A percentile compares a stretch with the other conserved stretches of the same genome.
Conservation (phyloP, 2,797 vertebrate genomes). For the Micromesistius poutassou region DNA sequence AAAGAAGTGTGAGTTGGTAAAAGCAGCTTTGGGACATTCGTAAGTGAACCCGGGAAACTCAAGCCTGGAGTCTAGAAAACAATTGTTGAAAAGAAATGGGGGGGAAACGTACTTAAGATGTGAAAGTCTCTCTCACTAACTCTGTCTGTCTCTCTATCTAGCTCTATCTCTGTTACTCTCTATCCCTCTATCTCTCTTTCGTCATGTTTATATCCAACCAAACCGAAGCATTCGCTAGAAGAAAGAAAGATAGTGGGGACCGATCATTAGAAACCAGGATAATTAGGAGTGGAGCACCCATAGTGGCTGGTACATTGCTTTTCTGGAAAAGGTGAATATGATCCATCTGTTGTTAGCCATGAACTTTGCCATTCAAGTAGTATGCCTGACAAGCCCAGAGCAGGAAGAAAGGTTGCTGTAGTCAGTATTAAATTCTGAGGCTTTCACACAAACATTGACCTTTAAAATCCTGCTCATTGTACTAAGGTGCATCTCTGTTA, state of each 20-base stretch:
- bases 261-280: slow-evolving; percentile 11
- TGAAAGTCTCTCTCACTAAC: no score
- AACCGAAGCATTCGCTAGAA: not conserved
- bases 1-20: not conserved
- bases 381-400: slow-evolving; percentile 34
- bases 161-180: not conserved
- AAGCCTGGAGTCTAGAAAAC: not conserved
- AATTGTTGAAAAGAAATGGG: not conserved
- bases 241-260: slow-evolving; percentile 15
- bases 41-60: not conserved
- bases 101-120: not conserved
- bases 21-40: not conserved
- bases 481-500: not conserved
- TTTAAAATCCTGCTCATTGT: slow-evolving; percentile 21
- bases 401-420: slow-evolving; percentile 19
- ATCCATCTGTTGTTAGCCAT: slow-evolving; percentile 30
- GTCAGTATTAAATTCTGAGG: slow-evolving; percentile 27
- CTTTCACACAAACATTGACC: slow-evolving; percentile 28
- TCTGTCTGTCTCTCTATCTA: not conserved
- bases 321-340: slow-evolving; percentile 34
- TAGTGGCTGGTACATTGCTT: slow-evolving; percentile 13
- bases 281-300: not conserved
- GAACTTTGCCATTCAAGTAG: slow-evolving; percentile 54
- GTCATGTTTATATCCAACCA: not conserved
- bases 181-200: not conserved